Base-by-base conservation (phyloP, 2,888 invertebrate species). In the Trichacis sp. region DNA sequence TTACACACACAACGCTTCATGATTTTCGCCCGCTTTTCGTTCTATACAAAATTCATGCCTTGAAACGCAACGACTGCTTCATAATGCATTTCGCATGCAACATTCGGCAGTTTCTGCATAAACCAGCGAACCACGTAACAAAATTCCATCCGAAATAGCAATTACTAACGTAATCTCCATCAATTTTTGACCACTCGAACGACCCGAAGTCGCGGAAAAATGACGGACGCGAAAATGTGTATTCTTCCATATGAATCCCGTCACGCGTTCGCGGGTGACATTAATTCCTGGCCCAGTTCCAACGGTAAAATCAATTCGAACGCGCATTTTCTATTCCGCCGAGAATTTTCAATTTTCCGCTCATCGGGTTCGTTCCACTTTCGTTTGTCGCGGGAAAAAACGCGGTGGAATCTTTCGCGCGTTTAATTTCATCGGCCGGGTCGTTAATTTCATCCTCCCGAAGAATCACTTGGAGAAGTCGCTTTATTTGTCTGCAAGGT, bases 401-500 rank as follows among this genome's bases (percentile, higher is more conserved):
- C 6, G 2, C 33, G n/a, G 11, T 33, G 24, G 8, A 24, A 24
- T 24, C 33, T 9, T 9, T 33, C n/a, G 6, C n/a, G 40, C 6
- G 40, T 40, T 40, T 3, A 40, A 40, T 40, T 40, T 40, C 14
- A 40, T 40, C 40, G 3, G 9, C 2, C 40, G 14, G 8, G 40
- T 40, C 40, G 15, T 40, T 40, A 15, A 12, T 15, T 40, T 12
- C 4, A 40, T 15, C 15, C 40, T 40, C n/a, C n/a, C n/a, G n/a
- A n/a, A n/a, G n/a, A n/a, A n/a, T n/a, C n/a, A n/a, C n/a, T 24
- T 15, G 1, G 15, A 40, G 14, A 40, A 40, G 33, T 60, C 50
- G 60, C 52, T 49, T 60, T 17, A 56, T 65, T 65, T 65, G 65
- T 65, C 60, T 46, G 65, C 19, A 53, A 60, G 61, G 62, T 53